Evolutionary conservation across 2,797 vertebrate genomes (phyloP).

Genomic region (Lagocephalus sceleratus): DNA sequence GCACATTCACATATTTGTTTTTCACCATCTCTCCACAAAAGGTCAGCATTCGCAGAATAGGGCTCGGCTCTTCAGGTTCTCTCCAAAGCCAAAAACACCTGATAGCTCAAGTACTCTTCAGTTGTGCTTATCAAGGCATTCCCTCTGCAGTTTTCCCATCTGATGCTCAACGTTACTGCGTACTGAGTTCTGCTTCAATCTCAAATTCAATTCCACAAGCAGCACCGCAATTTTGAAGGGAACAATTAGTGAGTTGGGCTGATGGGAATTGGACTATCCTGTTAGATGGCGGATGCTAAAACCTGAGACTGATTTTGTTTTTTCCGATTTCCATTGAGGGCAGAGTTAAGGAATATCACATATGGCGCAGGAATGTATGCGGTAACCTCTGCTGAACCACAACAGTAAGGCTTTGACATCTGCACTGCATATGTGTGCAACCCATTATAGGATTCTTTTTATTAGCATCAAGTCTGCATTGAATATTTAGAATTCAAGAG

Average conservation of each 20-base stretch:
- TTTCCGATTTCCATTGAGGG: conserved; percentile 14
- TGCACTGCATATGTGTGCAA: conserved; percentile 57
- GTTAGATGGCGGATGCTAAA: conserved; percentile 14
- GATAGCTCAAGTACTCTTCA: conserved; percentile 30
- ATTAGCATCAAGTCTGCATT: neutral
- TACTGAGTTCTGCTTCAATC: conserved; percentile 30
- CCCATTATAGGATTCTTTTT: conserved; percentile 15
- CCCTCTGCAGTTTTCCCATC: conserved; percentile 7
- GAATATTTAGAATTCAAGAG: too few species aligned
- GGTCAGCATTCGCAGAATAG: conserved; percentile 33
- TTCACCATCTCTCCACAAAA: conserved; percentile 23
- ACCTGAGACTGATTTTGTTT: conserved; percentile 27
- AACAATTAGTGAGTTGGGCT: conserved; percentile 8
- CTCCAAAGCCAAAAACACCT: conserved; percentile 39
- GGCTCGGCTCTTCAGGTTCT: conserved; percentile 22
- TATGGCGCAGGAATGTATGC: conserved; percentile 53
- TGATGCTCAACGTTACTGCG: conserved; percentile 13
- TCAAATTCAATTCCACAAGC: conserved; percentile 44
- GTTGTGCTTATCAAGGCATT: neutral
- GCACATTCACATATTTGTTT: conserved; percentile 7
- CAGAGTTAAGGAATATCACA: conserved; percentile 33
- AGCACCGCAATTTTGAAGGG: conserved; percentile 9
- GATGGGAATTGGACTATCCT: conserved; percentile 28
- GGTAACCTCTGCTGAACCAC: conserved; percentile 22
- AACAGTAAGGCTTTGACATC: conserved; percentile 59